Evolutionary conservation across 2,797 vertebrate species (phyloP).

Genomic region (Poecilia wingei): DNA sequence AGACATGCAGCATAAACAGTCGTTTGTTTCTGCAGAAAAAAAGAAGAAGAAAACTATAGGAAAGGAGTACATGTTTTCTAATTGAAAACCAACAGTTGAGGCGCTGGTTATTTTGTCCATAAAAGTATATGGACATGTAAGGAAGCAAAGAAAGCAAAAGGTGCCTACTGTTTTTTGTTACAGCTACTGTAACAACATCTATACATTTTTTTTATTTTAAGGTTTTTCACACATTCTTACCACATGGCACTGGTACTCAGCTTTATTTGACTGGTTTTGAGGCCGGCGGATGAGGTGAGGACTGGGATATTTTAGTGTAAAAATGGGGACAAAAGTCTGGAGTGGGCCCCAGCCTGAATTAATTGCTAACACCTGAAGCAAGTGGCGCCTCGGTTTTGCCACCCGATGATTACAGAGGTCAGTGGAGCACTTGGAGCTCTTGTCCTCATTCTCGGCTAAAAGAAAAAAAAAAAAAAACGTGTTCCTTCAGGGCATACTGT

Average conservation of each 20-base stretch:
- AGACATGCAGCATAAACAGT: constrained; percentile 15
- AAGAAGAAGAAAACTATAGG: neutral
- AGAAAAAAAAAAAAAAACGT: constrained; percentile 17
- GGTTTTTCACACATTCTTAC: neutral
- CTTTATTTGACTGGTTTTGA: constrained; percentile 30
- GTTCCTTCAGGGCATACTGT: constrained; percentile 59
- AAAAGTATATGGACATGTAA: too few relatives aligned
- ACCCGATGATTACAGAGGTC: constrained; percentile 68
- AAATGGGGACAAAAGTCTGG: constrained; percentile 58
- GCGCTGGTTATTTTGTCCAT: neutral
- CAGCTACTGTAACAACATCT: neutral
- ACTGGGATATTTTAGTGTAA: constrained; percentile 16
- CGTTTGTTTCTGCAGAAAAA: constrained; percentile 11
- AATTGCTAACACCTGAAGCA: constrained; percentile 74
- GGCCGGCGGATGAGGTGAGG: constrained; percentile 16
- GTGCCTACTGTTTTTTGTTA: too few relatives aligned
- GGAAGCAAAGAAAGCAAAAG: too few relatives aligned
- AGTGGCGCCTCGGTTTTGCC: constrained; percentile 66
- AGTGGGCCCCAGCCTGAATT: constrained; percentile 56
- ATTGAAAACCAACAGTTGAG: neutral
- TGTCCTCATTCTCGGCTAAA: constrained; percentile 62
- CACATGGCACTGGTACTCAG: neutral
- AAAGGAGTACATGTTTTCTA: neutral
- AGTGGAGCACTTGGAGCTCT: constrained; percentile 54
- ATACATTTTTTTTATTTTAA: neutral